Conservation (phyloP, 1,140 invertebrate species). For the Nymphalis io region DNA sequence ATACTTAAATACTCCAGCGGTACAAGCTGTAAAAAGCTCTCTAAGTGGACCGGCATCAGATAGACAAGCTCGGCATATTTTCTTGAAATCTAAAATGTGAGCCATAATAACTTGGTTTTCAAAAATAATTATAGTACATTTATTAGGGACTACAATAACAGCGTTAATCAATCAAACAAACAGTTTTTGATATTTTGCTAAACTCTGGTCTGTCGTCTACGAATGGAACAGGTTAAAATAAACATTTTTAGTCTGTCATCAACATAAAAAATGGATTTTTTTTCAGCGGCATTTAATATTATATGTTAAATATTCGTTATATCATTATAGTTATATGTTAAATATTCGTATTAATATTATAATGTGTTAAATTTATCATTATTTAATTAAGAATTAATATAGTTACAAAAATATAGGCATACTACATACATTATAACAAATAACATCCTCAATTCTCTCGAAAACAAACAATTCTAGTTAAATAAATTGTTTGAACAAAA, state of each 20-base stretch:
- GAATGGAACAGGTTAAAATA: background rate
- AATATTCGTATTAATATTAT: too few species aligned
- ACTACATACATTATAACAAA: too few species aligned
- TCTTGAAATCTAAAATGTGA: conserved; percentile 66
- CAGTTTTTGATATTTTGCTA: conserved; percentile 15
- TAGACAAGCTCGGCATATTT: conserved; percentile 76
- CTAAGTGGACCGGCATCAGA: conserved; percentile 63
- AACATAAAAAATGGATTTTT: too few species aligned
- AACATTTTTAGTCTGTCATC: background rate
- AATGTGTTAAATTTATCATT: too few species aligned
- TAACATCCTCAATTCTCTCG: too few species aligned
- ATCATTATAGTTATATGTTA: too few species aligned
- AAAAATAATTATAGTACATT: conserved; percentile 12
- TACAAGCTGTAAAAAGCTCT: conserved; percentile 72
- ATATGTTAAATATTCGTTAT: too few species aligned
- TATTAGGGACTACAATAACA: conserved; percentile 12
- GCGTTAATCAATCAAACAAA: conserved; percentile 29
- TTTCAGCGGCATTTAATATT: too few species aligned
- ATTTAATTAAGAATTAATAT: too few species aligned
- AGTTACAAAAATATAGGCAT: too few species aligned
- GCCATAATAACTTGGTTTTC: conserved; percentile 41
- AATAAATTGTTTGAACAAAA: too few species aligned
- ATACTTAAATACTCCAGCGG: conserved; percentile 73
- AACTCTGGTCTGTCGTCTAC: background rate
- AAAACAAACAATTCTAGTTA: too few species aligned